Conservation (phyloP, 2,797 vertebrate genomes). For the Hoplostethus atlanticus region DNA sequence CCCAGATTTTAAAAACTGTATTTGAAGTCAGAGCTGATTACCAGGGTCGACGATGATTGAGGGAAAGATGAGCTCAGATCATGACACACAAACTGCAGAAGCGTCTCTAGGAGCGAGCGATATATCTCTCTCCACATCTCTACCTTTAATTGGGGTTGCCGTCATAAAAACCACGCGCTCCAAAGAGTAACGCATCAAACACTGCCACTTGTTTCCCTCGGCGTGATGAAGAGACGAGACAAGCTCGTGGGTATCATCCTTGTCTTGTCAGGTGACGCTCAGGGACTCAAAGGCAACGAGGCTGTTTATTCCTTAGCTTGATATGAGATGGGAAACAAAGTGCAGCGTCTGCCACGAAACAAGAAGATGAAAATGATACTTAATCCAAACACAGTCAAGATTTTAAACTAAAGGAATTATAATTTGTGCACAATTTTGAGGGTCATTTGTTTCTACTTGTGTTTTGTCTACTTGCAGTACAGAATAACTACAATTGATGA, state of each 20-base stretch:
- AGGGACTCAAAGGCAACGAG: constrained; percentile 5
- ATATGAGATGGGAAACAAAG: constrained; percentile 16
- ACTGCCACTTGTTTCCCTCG: not conserved
- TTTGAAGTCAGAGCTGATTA: constrained; percentile 27
- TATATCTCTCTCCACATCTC: constrained; percentile 30
- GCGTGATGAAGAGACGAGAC: constrained; percentile 31
- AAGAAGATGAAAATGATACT: not conserved
- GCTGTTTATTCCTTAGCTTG: constrained; percentile 27
- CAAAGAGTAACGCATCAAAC: constrained; percentile 44
- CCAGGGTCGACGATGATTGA: constrained; percentile 8
- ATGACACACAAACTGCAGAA: constrained; percentile 8
- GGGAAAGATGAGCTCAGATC: constrained; percentile 42
- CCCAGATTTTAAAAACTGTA: constrained; percentile 17
- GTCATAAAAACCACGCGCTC: constrained; percentile 9
- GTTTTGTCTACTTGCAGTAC: not conserved
- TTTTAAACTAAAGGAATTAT: not conserved
- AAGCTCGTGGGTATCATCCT: constrained; percentile 12
- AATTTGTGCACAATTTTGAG: not conserved
- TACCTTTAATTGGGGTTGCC: constrained; percentile 52
- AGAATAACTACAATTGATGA: not conserved
- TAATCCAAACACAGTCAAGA: not conserved
- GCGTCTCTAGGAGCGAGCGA: constrained; percentile 16
- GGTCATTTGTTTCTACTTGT: not conserved
- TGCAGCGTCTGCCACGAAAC: not conserved
- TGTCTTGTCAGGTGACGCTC: constrained; percentile 45